These are phyloP conservation scores for Pangasianodon hypophthalmus DNA, from an alignment of 2,113 vertebrate genomes.

Conservation along the genomic window DNA sequence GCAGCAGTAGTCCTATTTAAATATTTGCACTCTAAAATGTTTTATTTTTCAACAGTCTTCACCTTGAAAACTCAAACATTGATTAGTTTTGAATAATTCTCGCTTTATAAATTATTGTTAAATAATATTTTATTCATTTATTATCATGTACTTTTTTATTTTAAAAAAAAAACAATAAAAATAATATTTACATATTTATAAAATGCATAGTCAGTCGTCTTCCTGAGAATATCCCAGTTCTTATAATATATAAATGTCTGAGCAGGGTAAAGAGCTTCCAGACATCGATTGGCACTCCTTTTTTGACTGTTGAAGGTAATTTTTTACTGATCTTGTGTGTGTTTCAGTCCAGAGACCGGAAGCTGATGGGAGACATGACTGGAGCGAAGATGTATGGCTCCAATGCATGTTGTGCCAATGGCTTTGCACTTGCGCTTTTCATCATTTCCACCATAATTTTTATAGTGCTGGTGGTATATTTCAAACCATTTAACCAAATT, in stretches of 20 bases:
- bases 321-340: not conserved
- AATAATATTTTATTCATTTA: too few relatives aligned
- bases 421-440: not conserved
- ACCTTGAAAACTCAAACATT: too few relatives aligned
- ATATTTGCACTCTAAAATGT: not conserved
- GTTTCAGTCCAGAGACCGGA: slow-evolving; percentile 65
- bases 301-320: too few relatives aligned
- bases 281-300: not conserved
- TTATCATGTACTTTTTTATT: too few relatives aligned
- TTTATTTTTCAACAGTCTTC: too few relatives aligned
- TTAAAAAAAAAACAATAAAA: too few relatives aligned
- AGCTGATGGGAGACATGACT: slow-evolving; percentile 56
- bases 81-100: too few relatives aligned
- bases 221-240: too few relatives aligned
- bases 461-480: not conserved
- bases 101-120: too few relatives aligned
- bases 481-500: too few relatives aligned
- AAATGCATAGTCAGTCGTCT: not conserved
- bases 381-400: slow-evolving; percentile 49
- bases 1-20: not conserved
- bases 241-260: not conserved
- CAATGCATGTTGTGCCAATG: slow-evolving; percentile 59
- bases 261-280: not conserved
- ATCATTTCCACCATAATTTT: rapidly evolving
- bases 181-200: not conserved